Evolutionary conservation across 2,797 vertebrate species (phyloP), one percentile per base, ranked within the genome.

Genomic region (Semaprochilodus insignis): DNA sequence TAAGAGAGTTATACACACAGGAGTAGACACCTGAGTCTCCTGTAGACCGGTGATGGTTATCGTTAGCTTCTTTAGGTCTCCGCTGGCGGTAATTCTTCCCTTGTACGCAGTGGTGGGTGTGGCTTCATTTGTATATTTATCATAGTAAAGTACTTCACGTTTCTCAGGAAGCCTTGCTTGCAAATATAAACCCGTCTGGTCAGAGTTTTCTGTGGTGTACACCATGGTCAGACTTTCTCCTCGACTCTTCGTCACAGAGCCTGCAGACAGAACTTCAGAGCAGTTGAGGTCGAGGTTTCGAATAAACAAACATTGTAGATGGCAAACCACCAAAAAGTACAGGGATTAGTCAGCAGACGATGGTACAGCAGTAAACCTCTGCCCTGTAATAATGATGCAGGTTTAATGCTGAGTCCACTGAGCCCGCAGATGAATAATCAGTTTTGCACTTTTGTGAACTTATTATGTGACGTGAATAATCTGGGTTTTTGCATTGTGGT

Each of bases 1-100:
- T 0, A 0, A 2, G 0, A 15, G 0, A 0, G 7, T 0, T 1
- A 75, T 87, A 92, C 0, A 5, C 0, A 34, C 93, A 95, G 87
- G 86, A 91, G 81, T 91, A 94, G 0, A 27, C 59, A 0, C 88
- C 91, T 0, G 87, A 89, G 85, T 95, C 0, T 8, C 0, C 1
- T 54, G 87, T 75, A 95, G 0, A 85, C 94, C 90, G 16, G 0
- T 86, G 55, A 95, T 89, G 52, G 83, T 1, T 69, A 94, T 67
- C 8, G 82, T 57, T 34, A 90, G 0, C 0, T 48, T 57, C 1
- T 81, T 65, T 6, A 73, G 14, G 0, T 0, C 0, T 44, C 62
- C 72, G 0, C 81, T 14, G 0, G 3, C 0, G 21, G 80, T 19
- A 23, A 90, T 0, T 83, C 91, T 91, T 13, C 0, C 0, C 0